Evolutionary conservation across 2,113 vertebrate genomes (phyloP).

Genomic region (Microcebus jonahi): DNA sequence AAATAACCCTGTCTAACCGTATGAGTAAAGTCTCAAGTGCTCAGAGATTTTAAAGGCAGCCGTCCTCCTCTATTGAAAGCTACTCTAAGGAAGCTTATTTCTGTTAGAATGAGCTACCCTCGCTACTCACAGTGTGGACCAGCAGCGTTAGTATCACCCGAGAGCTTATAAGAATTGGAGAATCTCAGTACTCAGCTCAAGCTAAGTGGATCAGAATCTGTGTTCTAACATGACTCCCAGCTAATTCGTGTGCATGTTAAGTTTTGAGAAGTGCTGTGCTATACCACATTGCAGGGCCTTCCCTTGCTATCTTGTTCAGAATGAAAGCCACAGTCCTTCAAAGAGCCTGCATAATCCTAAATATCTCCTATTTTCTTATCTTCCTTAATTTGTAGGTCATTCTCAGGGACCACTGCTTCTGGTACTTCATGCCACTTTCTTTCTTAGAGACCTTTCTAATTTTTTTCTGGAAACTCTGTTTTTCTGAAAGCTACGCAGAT

Average conservation of each 20-base stretch:
- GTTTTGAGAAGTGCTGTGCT: neutral
- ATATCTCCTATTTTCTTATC: neutral
- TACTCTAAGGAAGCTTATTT: neutral
- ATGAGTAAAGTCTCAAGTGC: neutral
- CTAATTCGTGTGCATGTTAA: neutral
- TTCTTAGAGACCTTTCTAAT: neutral
- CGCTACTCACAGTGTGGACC: neutral
- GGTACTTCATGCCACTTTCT: neutral
- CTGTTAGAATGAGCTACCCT: neutral
- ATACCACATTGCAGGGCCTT: neutral
- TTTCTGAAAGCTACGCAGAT: neutral
- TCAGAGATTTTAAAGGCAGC: neutral
- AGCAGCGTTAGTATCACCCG: neutral
- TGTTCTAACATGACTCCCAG: neutral
- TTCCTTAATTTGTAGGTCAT: constrained; percentile 1
- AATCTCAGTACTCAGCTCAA: neutral
- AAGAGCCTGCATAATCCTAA: neutral
- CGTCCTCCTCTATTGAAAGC: neutral
- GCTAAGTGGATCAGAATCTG: neutral
- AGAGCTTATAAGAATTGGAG: neutral
- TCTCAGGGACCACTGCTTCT: neutral
- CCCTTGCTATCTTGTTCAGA: neutral
- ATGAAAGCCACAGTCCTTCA: neutral
- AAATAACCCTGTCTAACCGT: neutral
- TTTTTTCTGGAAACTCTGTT: neutral